Base-by-base conservation (phyloP, 2,888 invertebrate species). In the Himalopsyche japonica region DNA sequence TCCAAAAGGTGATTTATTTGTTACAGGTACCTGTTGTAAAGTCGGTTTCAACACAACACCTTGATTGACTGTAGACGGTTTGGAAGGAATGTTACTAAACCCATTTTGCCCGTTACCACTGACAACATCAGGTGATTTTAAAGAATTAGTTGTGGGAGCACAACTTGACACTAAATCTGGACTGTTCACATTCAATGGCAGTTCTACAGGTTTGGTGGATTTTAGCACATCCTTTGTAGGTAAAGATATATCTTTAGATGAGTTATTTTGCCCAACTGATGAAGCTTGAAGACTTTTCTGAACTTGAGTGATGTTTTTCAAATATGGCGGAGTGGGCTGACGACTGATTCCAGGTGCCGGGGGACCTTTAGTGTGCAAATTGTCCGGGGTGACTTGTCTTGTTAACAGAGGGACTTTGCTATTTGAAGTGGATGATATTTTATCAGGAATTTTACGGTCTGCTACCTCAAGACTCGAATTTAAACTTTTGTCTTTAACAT, bases 121-220 rank as follows among this genome's bases (percentile, higher is more conserved):
- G 32, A 94, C 91, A n/a, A 94, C 93, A 88, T 94, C 94, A 0
- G 94, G 94, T 0, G 94, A 93, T 89, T 95, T 94, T 0, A 91
- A 90, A 27, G 91, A 91, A 81, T 92, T 91, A 18, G 90, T 89
- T 37, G 92, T 88, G n/a, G 86, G 92, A 0, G 90, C 90, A 88
- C 95, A 95, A 88, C 95, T 95, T 0, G 95, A 95, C 4, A 95
- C 95, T 43, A 96, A 89, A 88, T 96, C 95, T 0, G 95, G 95
- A 89, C 95, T 95, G 88, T 95, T 95, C 85, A 88, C 89, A 90
- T 88, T 81, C 32, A 77, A 77, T 43, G 30, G 12, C 2, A 24
- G 18, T 27, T 34, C 77, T 8, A 27, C 12, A 5, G 30, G 43
- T 43, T 88, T 90, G 85, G 88, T 90, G 1, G 89, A 90, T 89